A percentile compares a stretch with the other conserved stretches of the same genome.
Conservation (phyloP, 2,888 invertebrate species). For the Plebejus argus region DNA sequence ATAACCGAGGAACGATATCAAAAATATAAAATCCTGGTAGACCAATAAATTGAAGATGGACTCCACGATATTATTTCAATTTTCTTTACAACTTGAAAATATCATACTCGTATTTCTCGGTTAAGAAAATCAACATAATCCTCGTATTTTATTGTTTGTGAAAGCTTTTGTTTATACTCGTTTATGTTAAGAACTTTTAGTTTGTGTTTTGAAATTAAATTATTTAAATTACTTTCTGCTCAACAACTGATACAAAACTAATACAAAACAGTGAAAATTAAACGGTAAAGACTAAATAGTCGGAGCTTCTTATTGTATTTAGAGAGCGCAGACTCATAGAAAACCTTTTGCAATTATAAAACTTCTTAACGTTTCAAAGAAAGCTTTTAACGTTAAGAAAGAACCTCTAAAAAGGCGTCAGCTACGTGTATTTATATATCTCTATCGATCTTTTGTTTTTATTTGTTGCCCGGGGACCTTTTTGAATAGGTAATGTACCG, state of each 20-base stretch:
- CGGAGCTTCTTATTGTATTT: slow-evolving; percentile 12
- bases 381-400: slow-evolving; percentile 23
- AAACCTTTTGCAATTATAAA: slow-evolving; percentile 11
- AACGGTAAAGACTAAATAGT: background rate
- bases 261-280: background rate
- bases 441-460: slow-evolving; percentile 59
- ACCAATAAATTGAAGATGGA: slow-evolving; percentile 25
- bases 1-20: background rate
- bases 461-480: slow-evolving; percentile 66
- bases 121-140: slow-evolving; percentile 22
- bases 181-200: background rate
- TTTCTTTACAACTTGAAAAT: slow-evolving; percentile 26
- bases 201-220: background rate
- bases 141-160: background rate
- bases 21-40: slow-evolving; percentile 25
- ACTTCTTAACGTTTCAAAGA: slow-evolving; percentile 20
- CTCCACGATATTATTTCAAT: slow-evolving; percentile 22
- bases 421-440: slow-evolving; percentile 35
- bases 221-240: background rate
- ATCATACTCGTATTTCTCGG: background rate
- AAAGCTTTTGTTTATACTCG: background rate
- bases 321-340: background rate
- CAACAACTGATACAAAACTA: background rate
- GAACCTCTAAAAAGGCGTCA: slow-evolving; percentile 1
- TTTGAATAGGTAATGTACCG: slow-evolving; percentile 75